Base-by-base conservation (phyloP, 2,888 invertebrate species). In the Watsonalla binaria region DNA sequence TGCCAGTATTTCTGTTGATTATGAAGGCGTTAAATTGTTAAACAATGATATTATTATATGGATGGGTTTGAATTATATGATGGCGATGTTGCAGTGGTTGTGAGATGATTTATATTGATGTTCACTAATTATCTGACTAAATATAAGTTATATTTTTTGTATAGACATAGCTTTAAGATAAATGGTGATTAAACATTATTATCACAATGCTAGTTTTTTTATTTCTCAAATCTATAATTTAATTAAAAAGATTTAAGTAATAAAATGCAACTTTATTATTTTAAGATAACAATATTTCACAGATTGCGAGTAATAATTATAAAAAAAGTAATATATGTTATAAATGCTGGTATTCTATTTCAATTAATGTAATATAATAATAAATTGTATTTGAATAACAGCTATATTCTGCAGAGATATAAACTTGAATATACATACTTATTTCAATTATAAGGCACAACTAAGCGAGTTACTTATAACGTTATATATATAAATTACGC, bases 121-220 rank as follows among this genome's bases (percentile, higher is more conserved):
- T 89, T 90, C 86, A 88, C 85, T 89, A 89, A 86, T 86, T 86
- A 87, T 89, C 86, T 84, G 81, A 88, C 80, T 86, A 88, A 84
- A 82, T 81, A 76, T 88, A 90, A 88, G 87, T 88, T 88, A 88
- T 88, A 89, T 89, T 87, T 89, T 86, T 90, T 90, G 90, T 89
- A 90, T 90, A 90, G 89, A 86, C 73, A 74, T 89, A 88, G 82
- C 68, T 80, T 79, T 87, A 89, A 89, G 87, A 74, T 81, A 70
- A 80, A 82, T 72, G 82, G 81, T 86, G 86, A 89, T 86, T 85
- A 84, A 86, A 88, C 24, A 77, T 80, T 87, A 86, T 87, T 84
- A 84, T 85, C 81, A 78, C 77, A 78, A 76, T 69, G 65, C 59
- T 55, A 59, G 59, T 56, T 46, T 9, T 11, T 9, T 11, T 11